These are phyloP conservation scores for Dasypolia templi DNA, from an alignment of 2,888 invertebrate species.

Conservation along the genomic window DNA sequence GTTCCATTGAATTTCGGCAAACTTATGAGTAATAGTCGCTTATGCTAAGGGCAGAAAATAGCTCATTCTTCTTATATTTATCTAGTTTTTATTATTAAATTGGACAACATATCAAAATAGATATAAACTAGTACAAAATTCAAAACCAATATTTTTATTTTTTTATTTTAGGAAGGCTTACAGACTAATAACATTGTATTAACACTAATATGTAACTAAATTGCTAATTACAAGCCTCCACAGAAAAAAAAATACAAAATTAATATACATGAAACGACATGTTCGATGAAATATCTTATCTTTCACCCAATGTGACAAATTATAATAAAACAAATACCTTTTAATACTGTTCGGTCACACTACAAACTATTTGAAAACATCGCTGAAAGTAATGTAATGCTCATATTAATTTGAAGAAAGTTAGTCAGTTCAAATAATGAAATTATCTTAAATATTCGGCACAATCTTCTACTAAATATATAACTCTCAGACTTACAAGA, in stretches of 20 bases:
- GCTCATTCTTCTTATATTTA: not conserved
- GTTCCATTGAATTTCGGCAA: constrained; percentile 43
- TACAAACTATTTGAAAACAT: not conserved
- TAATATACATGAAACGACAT: too few species aligned
- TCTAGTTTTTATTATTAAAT: not conserved
- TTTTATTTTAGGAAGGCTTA: too few species aligned
- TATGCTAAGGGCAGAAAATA: not conserved
- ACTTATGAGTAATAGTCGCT: not conserved
- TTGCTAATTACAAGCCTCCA: too few species aligned
- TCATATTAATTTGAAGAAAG: constrained; percentile 6
- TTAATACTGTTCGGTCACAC: not conserved
- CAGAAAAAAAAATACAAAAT: too few species aligned
- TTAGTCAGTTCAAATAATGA: not conserved
- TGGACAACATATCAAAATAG: not conserved
- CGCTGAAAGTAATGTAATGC: not conserved
- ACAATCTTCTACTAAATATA: constrained; percentile 1
- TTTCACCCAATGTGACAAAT: not conserved
- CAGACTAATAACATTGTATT: too few species aligned
- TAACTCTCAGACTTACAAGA: constrained; percentile 37
- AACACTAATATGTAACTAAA: too few species aligned
- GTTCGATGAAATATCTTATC: not conserved
- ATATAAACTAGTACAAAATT: not conserved
- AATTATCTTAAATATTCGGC: not conserved
- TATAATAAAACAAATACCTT: not conserved
- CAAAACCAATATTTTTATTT: too few species aligned